Evolutionary conservation across 2,113 vertebrate genomes (phyloP).

Genomic region (Entosphenus tridentatus): DNA sequence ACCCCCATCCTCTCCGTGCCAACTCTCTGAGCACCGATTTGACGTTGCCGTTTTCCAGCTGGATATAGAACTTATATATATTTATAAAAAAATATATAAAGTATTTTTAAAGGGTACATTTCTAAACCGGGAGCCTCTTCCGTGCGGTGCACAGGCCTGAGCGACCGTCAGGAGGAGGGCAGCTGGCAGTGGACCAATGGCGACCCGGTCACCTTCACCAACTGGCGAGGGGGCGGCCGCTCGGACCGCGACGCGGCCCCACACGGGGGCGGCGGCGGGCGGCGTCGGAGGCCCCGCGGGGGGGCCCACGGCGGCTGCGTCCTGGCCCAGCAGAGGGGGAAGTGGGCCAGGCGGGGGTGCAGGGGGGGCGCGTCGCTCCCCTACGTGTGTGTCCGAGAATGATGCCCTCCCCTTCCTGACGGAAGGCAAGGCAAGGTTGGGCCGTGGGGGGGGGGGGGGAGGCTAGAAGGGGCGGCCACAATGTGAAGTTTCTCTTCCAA

Average conservation of each 20-base stretch:
- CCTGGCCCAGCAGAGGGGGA: not conserved
- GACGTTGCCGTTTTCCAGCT: no score
- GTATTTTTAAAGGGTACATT: no score
- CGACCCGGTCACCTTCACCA: constrained; percentile 2
- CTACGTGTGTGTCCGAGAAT: no score
- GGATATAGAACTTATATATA: no score
- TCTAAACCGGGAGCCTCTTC: no score
- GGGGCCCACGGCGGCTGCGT: not conserved
- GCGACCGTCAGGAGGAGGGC: not conserved
- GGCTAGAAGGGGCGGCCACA: not conserved
- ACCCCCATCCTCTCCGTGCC: no score
- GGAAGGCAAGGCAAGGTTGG: not conserved
- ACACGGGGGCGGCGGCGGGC: not conserved
- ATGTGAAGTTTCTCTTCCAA: no score
- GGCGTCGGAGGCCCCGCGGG: not conserved
- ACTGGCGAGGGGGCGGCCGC: not conserved
- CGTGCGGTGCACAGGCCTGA: not conserved
- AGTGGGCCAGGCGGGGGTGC: not conserved
- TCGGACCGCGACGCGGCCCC: not conserved
- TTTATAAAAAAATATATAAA: no score
- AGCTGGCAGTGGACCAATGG: constrained; percentile 2
- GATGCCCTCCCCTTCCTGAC: no score
- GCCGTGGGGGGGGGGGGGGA: not conserved
- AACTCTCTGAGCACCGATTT: no score
- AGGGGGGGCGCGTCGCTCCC: not conserved